Conservation (phyloP, 2,888 invertebrate species). For the Liodrosophila aerea region DNA sequence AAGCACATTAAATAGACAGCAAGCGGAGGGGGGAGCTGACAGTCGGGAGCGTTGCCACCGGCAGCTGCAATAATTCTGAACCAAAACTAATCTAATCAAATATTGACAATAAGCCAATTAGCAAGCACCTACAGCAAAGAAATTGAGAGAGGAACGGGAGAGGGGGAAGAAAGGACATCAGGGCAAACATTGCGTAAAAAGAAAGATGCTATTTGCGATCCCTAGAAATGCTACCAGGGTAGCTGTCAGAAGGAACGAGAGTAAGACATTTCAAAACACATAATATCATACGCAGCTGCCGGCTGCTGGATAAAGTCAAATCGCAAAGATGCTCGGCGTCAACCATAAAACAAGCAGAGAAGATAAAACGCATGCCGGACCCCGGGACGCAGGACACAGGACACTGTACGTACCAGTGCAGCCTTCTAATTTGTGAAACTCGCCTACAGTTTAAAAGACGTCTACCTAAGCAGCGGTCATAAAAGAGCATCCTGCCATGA, state of each 20-base stretch:
- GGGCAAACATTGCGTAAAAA: slow-evolving; percentile 63
- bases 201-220: slow-evolving; percentile 26
- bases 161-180: background rate
- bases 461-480: slow-evolving; percentile 21
- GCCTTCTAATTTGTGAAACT: slow-evolving; percentile 71
- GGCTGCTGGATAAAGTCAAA: slow-evolving; percentile 53
- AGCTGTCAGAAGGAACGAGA: slow-evolving; percentile 48
- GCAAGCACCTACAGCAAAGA: slow-evolving; percentile 74
- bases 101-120: slow-evolving; percentile 78
- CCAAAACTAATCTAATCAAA: slow-evolving; percentile 68
- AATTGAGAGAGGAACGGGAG: slow-evolving; percentile 21
- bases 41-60: too few relatives aligned
- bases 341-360: slow-evolving; percentile 65
- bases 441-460: slow-evolving; percentile 67
- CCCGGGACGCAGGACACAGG: slow-evolving; percentile 17
- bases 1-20: slow-evolving; percentile 34
- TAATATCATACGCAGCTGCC: slow-evolving; percentile 66
- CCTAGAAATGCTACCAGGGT: slow-evolving; percentile 67
- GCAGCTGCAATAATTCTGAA: slow-evolving; percentile 43
- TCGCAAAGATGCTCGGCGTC: slow-evolving; percentile 61
- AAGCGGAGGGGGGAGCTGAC: slow-evolving; percentile 10
- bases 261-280: slow-evolving; percentile 59
- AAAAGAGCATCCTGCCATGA: slow-evolving; percentile 63
- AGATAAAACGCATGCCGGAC: slow-evolving; percentile 57
- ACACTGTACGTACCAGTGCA: slow-evolving; percentile 18